phyloP scores from a whole-genome alignment of 2,888 invertebrate species.

The Cephus spinipes region DNA sequence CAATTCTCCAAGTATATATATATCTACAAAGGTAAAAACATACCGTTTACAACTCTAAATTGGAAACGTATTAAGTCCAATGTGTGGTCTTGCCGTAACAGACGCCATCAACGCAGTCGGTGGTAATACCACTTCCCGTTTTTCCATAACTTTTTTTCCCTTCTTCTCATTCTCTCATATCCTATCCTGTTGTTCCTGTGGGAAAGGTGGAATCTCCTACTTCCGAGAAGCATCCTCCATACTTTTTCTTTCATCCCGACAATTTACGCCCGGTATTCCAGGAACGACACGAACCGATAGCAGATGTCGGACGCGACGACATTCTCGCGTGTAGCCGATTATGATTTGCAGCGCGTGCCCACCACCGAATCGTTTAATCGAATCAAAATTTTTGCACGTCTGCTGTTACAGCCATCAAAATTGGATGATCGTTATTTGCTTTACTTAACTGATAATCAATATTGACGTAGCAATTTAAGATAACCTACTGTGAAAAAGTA shows the following conservation, averaged over 20 bases:
- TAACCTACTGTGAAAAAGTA: not conserved
- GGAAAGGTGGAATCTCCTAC: not conserved
- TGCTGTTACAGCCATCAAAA: slow-evolving; percentile 19
- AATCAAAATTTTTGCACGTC: slow-evolving; percentile 35
- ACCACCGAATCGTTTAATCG: slow-evolving; percentile 19
- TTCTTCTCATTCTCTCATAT: not conserved
- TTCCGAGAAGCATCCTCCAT: not conserved
- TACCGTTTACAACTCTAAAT: slow-evolving; percentile 22
- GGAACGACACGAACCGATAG: slow-evolving; percentile 38
- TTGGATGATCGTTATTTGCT: not conserved
- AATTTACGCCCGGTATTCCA: slow-evolving; percentile 33
- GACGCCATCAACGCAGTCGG: slow-evolving; percentile 44
- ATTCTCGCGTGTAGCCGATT: slow-evolving; percentile 37
- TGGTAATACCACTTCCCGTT: slow-evolving; percentile 28
- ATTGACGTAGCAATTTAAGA: not conserved
- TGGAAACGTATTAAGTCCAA: slow-evolving; percentile 34
- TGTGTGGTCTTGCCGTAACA: slow-evolving; percentile 25
- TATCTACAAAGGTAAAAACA: not conserved
- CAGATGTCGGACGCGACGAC: slow-evolving; percentile 43
- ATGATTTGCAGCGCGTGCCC: slow-evolving; percentile 35
- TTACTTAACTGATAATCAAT: not conserved
- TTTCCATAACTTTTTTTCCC: not conserved
- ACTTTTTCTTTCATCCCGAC: not conserved
- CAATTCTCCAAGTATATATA: not conserved
- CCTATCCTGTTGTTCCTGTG: not conserved